These are phyloP conservation scores for Silurus glanis DNA, from an alignment of 2,113 vertebrate genomes.

Conservation along the genomic window DNA sequence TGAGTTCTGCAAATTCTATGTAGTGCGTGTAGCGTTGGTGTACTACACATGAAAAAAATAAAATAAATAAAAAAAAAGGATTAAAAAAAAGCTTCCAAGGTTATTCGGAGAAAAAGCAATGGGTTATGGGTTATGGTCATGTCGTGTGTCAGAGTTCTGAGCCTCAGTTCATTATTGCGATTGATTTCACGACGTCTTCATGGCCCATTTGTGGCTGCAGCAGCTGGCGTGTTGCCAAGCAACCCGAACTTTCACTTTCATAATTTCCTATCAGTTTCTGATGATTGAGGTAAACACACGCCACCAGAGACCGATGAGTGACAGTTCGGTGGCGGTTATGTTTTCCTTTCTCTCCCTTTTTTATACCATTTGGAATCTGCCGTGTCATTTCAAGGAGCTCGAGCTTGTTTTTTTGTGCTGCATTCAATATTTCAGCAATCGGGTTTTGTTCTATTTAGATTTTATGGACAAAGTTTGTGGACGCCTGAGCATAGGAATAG, in stretches of 20 bases:
- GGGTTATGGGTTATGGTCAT: no score
- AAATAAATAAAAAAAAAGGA: background rate
- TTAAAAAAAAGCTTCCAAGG: background rate
- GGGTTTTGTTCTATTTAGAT: background rate
- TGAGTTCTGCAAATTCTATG: no score
- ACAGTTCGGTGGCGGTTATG: background rate
- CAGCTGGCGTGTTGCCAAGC: background rate
- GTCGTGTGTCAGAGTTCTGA: background rate
- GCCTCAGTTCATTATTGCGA: background rate
- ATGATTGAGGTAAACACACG: background rate
- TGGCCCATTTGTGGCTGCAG: background rate
- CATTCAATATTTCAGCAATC: no score
- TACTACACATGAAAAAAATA: no score
- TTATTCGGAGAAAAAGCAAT: background rate
- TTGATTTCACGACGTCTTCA: background rate
- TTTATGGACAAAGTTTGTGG: no score
- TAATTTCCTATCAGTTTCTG: slow-evolving; percentile 9
- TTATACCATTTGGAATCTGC: background rate
- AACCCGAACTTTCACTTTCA: slow-evolving; percentile 1
- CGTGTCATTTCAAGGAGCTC: background rate
- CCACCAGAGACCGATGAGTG: background rate
- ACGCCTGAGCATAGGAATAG: no score
- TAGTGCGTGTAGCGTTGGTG: no score
- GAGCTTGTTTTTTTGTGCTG: background rate
- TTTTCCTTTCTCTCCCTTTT: background rate